phyloP scores from a whole-genome alignment of 2,888 invertebrate species.

The Pandemis cinnamomeana region DNA sequence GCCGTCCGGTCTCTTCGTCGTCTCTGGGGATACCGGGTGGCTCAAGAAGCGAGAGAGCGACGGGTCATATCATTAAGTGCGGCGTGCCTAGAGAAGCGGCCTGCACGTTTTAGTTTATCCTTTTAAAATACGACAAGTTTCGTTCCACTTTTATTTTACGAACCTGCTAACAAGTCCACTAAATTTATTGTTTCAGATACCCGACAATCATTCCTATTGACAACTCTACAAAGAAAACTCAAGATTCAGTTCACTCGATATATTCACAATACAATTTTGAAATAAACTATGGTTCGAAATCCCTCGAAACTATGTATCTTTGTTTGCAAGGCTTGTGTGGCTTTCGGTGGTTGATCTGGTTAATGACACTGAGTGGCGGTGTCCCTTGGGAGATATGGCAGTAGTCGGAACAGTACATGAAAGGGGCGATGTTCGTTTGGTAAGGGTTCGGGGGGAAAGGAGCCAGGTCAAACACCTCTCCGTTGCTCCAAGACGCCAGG shows the following conservation, averaged over 20 bases:
- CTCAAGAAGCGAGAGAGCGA: too few relatives aligned
- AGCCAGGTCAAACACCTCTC: slow-evolving; percentile 68
- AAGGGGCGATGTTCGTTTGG: slow-evolving; percentile 77
- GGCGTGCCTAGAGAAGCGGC: too few relatives aligned
- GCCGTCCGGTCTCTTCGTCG: too few relatives aligned
- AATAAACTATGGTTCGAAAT: slow-evolving; percentile 46
- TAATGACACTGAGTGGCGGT: slow-evolving; percentile 68
- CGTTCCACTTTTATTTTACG: too few relatives aligned
- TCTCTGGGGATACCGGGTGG: too few relatives aligned
- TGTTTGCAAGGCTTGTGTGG: slow-evolving; percentile 59
- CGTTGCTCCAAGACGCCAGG: slow-evolving; percentile 69
- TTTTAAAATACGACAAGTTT: too few relatives aligned
- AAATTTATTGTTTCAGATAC: slow-evolving; percentile 1
- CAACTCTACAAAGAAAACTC: background rate
- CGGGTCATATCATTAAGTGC: too few relatives aligned
- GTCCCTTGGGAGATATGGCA: slow-evolving; percentile 76
- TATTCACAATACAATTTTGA: slow-evolving; percentile 19
- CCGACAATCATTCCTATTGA: background rate
- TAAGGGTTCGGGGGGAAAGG: slow-evolving; percentile 75
- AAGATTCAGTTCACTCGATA: background rate
- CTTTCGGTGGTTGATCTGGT: slow-evolving; percentile 62
- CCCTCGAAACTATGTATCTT: slow-evolving; percentile 65
- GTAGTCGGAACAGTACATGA: slow-evolving; percentile 81
- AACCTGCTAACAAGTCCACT: too few relatives aligned
- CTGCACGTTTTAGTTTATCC: too few relatives aligned